Percentiles rank a stretch among this genome's conserved stretches.
phyloP scores from a whole-genome alignment of 2,888 invertebrate genomes.

The Arrhopalites spinosus region DNA sequence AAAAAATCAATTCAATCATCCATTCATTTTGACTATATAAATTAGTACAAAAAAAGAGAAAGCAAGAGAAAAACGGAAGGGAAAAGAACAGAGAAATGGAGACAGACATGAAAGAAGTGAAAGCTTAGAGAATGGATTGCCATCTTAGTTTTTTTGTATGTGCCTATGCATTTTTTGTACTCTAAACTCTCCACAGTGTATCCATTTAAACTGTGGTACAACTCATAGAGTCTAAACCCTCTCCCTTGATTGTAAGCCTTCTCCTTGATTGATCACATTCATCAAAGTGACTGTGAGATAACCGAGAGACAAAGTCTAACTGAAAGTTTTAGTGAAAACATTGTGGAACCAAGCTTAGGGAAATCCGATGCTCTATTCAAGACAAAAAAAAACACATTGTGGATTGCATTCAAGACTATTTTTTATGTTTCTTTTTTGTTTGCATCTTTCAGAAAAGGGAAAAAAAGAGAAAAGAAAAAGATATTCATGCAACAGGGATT shows the following conservation, averaged over 20 bases:
- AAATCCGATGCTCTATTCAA: constrained; percentile 11
- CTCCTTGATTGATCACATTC: constrained; percentile 21
- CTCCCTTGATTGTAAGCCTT: neutral
- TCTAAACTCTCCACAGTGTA: too few relatives aligned
- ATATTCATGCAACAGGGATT: constrained; percentile 4
- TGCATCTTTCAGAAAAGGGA: neutral
- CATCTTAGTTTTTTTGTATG: too few relatives aligned
- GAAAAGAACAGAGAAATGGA: too few relatives aligned
- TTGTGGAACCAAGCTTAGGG: constrained; percentile 1
- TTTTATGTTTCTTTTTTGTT: neutral
- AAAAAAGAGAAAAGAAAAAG: neutral
- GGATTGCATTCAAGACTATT: neutral
- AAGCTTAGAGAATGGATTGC: too few relatives aligned
- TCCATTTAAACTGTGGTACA: too few relatives aligned
- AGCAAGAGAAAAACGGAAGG: too few relatives aligned
- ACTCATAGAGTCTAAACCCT: too few relatives aligned
- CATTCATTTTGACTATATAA: neutral
- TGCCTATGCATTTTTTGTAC: too few relatives aligned
- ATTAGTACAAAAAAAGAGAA: too few relatives aligned
- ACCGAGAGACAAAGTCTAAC: neutral
- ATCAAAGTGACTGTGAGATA: constrained; percentile 25
- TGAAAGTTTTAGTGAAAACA: constrained; percentile 4
- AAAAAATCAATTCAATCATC: constrained; percentile 27
- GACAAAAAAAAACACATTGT: neutral
- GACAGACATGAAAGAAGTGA: too few relatives aligned